Conservation (phyloP, 2,888 invertebrate species). For the Itoplectis maculator region DNA sequence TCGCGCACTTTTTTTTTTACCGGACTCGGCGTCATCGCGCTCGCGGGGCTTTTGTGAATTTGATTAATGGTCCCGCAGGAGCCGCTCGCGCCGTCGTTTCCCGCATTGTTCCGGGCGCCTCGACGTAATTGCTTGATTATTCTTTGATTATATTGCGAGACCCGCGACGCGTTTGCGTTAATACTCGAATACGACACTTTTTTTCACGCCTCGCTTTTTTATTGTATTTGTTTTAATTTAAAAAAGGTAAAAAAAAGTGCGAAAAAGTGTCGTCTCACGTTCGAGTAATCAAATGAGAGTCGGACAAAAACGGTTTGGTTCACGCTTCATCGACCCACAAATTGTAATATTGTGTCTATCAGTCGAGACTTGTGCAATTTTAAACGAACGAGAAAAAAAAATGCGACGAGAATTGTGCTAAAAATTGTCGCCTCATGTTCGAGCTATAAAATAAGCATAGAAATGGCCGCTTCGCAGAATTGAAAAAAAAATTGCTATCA, state of each 20-base stretch:
- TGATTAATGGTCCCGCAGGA: conserved; percentile 68
- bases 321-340: neutral
- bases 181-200: neutral
- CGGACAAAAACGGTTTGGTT: neutral
- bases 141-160: conserved; percentile 41
- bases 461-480: no score
- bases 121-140: conserved; percentile 68
- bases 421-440: no score
- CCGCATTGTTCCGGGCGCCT: conserved; percentile 61
- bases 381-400: neutral
- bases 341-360: neutral
- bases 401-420: no score
- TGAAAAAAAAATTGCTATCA: no score
- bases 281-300: neutral
- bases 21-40: conserved; percentile 29
- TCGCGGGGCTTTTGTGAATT: conserved; percentile 63
- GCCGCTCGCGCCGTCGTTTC: conserved; percentile 54
- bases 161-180: neutral
- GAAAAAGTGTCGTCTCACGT: neutral
- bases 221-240: neutral
- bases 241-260: no score
- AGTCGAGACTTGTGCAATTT: neutral
- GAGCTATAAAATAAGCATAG: no score
- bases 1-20: conserved; percentile 2
- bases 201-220: neutral